A percentile compares a stretch with the other conserved stretches of the same genome.
Evolutionary conservation across 2,797 vertebrate genomes (phyloP).

Genomic region (Cichlasoma orientale): DNA sequence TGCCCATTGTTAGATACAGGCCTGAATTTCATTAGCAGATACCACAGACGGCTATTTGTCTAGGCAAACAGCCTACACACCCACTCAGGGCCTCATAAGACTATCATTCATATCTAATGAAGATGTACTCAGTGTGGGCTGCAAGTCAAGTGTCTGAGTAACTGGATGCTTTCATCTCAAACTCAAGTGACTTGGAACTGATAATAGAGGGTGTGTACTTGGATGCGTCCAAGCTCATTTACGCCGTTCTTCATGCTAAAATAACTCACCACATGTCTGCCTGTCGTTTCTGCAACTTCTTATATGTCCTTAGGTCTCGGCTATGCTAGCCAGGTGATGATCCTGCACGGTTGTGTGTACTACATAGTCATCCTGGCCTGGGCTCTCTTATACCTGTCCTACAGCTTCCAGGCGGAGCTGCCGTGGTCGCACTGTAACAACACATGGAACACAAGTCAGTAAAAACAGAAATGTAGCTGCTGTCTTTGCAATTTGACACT

Average conservation of each 20-base stretch:
- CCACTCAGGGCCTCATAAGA: conserved; percentile 41
- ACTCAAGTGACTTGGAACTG: conserved; percentile 13
- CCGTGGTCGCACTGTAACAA: conserved; percentile 82
- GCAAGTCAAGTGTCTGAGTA: conserved; percentile 18
- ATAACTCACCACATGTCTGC: neutral
- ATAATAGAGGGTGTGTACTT: neutral
- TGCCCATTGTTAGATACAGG: conserved; percentile 6
- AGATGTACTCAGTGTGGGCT: conserved; percentile 47
- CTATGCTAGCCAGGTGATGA: conserved; percentile 80
- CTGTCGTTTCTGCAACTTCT: neutral
- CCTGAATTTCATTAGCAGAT: conserved; percentile 46
- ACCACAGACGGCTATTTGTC: conserved; percentile 45
- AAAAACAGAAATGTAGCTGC: neutral
- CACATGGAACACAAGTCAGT: conserved; percentile 79
- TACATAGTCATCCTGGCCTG: conserved; percentile 81
- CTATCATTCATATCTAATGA: conserved; percentile 37
- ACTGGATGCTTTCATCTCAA: conserved; percentile 40
- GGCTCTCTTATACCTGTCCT: conserved; percentile 74
- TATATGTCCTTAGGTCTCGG: conserved; percentile 70
- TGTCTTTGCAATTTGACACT: neutral
- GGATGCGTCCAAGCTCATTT: neutral
- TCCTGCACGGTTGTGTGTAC: conserved; percentile 78
- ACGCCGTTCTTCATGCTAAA: neutral
- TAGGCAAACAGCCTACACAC: conserved; percentile 19
- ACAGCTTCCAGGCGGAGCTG: conserved; percentile 73